Evolutionary conservation across 2,888 invertebrate genomes (phyloP).

Genomic region (Apodemia zela): DNA sequence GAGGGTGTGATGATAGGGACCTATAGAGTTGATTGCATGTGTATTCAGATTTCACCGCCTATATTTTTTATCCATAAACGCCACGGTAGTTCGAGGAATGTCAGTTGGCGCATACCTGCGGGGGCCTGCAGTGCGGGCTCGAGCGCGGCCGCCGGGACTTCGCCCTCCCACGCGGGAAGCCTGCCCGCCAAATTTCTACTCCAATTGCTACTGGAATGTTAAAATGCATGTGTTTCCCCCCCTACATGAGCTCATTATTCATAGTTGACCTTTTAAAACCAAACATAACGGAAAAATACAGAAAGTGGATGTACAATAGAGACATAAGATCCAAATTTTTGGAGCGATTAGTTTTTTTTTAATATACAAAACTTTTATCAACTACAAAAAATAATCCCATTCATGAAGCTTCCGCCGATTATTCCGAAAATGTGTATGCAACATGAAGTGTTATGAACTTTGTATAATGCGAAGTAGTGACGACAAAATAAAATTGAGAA

Average conservation of each 20-base stretch:
- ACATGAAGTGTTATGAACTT: conserved; percentile 4
- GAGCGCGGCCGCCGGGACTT: conserved; percentile 63
- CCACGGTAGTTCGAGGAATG: background rate
- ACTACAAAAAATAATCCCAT: conserved; percentile 9
- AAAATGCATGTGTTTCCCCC: conserved; percentile 34
- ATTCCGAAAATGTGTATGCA: conserved; percentile 7
- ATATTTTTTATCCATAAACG: background rate
- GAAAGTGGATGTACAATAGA: background rate
- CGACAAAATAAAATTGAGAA: conserved; percentile 25
- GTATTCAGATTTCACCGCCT: background rate
- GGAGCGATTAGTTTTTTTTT: background rate
- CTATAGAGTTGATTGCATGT: too few species aligned
- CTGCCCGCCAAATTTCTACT: conserved; percentile 61
- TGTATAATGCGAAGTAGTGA: conserved; percentile 17
- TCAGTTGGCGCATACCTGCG: conserved; percentile 50
- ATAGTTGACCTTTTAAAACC: conserved; percentile 20
- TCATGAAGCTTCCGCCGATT: background rate
- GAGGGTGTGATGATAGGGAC: too few species aligned
- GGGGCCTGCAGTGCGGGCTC: conserved; percentile 52
- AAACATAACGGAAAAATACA: too few species aligned
- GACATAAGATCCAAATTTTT: background rate
- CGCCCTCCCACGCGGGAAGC: conserved; percentile 73
- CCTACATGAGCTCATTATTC: conserved; percentile 17
- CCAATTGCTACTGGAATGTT: conserved; percentile 74
- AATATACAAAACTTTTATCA: background rate